Conservation (phyloP, 2,113 vertebrate species). For the Melospiza georgiana region DNA sequence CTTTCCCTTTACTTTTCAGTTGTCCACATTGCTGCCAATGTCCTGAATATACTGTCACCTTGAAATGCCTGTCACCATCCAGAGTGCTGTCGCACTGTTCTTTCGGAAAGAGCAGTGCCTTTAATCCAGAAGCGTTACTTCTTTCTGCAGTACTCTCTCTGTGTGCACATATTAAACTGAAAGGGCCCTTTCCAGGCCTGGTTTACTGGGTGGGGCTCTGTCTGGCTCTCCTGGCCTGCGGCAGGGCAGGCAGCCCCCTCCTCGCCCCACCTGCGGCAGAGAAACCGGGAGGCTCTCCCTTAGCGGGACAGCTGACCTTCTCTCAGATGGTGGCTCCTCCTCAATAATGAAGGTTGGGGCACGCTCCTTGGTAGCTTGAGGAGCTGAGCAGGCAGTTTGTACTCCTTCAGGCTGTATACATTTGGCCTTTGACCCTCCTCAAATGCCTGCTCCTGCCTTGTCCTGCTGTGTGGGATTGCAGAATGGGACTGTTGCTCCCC, state of each 20-base stretch:
- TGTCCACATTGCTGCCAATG: background rate
- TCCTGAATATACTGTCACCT: background rate
- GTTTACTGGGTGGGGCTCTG: background rate
- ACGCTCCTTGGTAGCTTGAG: background rate
- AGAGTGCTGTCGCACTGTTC: rapidly evolving
- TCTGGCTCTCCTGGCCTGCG: background rate
- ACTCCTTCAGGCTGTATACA: conserved; percentile 22
- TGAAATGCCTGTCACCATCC: background rate
- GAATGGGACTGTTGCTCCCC: background rate
- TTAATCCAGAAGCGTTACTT: background rate
- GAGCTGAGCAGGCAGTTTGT: background rate
- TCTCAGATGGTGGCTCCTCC: conserved; percentile 54
- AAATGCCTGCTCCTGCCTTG: background rate
- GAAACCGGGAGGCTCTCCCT: background rate
- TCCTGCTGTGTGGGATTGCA: rapidly evolving
- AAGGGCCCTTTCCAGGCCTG: background rate
- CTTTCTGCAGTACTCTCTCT: background rate
- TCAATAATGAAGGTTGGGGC: conserved; percentile 14
- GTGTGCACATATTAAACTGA: background rate
- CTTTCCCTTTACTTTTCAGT: background rate
- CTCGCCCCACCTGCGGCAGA: background rate
- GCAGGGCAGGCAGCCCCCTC: conserved; percentile 29
- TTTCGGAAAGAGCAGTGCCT: background rate
- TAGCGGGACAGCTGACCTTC: conserved; percentile 47
- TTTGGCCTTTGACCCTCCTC: conserved; percentile 45